Percentiles rank a stretch among this genome's conserved stretches.
Conservation (phyloP, 2,888 invertebrate species). For the Nemurella pictetii region DNA sequence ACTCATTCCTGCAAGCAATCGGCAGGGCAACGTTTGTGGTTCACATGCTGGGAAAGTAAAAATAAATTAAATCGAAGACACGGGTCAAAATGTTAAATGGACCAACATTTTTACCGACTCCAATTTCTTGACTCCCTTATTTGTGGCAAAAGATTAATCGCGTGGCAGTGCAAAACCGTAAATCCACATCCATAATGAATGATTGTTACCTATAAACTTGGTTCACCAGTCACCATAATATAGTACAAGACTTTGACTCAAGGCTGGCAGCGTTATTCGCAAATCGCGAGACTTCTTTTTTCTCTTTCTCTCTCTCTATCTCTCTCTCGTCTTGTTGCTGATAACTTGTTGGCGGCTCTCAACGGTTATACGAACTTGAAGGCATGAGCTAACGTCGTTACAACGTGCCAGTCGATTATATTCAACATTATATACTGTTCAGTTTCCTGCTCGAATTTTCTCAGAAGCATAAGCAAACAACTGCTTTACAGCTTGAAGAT, state of each 20-base stretch:
- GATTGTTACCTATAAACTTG: background rate
- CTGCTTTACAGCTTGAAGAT: background rate
- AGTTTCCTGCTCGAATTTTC: slow-evolving; percentile 24
- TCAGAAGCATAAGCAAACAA: background rate
- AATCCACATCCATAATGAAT: background rate
- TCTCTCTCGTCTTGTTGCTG: background rate
- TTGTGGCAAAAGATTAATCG: background rate
- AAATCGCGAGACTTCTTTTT: background rate
- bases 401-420: background rate
- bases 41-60: too few relatives aligned
- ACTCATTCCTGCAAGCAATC: too few relatives aligned
- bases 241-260: background rate
- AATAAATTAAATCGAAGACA: too few relatives aligned
- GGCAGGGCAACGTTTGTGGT: too few relatives aligned
- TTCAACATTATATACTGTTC: background rate
- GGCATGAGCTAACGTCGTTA: background rate
- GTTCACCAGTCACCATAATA: background rate
- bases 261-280: background rate
- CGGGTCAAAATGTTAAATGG: background rate
- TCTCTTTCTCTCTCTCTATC: too few relatives aligned
- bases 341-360: slow-evolving; percentile 5
- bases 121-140: background rate
- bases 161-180: background rate
- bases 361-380: slow-evolving; percentile 20
- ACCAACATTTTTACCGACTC: background rate